These are phyloP conservation scores for Protonibea diacanthus DNA, from an alignment of 2,797 vertebrate genomes.

Conservation along the genomic window DNA sequence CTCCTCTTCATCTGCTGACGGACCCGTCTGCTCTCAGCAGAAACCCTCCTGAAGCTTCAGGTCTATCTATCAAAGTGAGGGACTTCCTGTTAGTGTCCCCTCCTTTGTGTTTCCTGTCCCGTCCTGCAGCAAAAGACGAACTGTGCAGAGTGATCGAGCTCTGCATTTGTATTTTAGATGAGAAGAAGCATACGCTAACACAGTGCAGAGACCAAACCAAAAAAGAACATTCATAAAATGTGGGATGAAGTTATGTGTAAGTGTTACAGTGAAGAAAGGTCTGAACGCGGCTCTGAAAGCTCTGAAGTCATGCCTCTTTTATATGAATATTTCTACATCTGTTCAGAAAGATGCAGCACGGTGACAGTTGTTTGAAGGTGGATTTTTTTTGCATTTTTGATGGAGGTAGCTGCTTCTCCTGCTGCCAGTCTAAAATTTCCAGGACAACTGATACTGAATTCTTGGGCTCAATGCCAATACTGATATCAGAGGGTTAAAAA, in stretches of 20 bases:
- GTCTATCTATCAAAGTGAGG: not conserved
- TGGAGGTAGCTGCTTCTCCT: not conserved
- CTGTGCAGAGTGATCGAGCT: not conserved
- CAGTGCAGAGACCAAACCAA: not conserved
- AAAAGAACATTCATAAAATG: not conserved
- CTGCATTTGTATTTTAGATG: not conserved
- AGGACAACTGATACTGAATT: not conserved
- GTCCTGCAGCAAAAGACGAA: not conserved
- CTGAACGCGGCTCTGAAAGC: too few relatives aligned
- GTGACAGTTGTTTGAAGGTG: not conserved
- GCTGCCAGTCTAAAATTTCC: not conserved
- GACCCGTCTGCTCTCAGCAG: slow-evolving; percentile 11
- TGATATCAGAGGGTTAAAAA: too few relatives aligned
- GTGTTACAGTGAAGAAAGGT: not conserved
- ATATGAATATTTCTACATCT: not conserved
- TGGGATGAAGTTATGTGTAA: not conserved
- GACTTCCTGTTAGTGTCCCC: not conserved
- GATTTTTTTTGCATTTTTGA: not conserved
- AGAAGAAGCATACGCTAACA: not conserved
- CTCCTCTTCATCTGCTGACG: slow-evolving; percentile 63
- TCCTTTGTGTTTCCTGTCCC: not conserved
- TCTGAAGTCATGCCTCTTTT: not conserved
- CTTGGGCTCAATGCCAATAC: too few relatives aligned
- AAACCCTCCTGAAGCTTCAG: slow-evolving; percentile 26
- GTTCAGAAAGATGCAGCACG: not conserved